A percentile compares a stretch with the other conserved stretches of the same genome.
Evolutionary conservation across 2,888 invertebrate genomes (phyloP).

Genomic region (Physocephala rufipes): DNA sequence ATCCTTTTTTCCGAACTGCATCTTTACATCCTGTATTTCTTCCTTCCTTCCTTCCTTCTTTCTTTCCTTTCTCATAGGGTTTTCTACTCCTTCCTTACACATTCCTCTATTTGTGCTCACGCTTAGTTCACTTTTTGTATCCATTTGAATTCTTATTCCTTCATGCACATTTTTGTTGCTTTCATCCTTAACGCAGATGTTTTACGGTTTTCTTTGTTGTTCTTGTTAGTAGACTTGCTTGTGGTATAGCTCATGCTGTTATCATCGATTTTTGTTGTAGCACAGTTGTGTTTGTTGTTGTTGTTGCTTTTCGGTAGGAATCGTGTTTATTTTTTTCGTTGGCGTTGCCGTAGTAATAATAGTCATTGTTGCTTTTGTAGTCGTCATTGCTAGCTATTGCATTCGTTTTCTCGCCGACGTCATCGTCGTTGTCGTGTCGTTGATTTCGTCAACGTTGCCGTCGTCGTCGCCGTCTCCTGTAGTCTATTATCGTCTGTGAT

Average conservation of each 20-base stretch:
- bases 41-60: conserved; percentile 21
- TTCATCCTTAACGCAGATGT: conserved; percentile 17
- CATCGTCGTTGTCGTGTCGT: neutral
- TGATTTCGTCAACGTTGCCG: neutral
- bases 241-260: conserved; percentile 18
- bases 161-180: neutral
- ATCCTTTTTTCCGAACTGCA: neutral
- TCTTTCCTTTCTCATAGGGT: neutral
- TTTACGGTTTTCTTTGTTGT: too few species aligned
- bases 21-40: neutral
- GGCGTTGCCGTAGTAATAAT: too few species aligned
- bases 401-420: neutral
- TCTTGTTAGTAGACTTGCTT: too few species aligned
- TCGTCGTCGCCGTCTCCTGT: neutral
- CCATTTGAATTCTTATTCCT: too few species aligned
- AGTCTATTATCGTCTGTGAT: neutral
- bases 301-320: conserved; percentile 29
- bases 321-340: too few species aligned
- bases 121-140: too few species aligned
- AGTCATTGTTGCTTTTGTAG: too few species aligned
- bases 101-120: too few species aligned
- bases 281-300: conserved; percentile 34
- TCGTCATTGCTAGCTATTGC: too few species aligned
- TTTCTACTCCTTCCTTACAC: conserved; percentile 27
- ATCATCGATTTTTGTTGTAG: conserved; percentile 34